These are phyloP conservation scores for Uropsilus gracilis DNA, from an alignment of 2,113 vertebrate species.

Conservation along the genomic window DNA sequence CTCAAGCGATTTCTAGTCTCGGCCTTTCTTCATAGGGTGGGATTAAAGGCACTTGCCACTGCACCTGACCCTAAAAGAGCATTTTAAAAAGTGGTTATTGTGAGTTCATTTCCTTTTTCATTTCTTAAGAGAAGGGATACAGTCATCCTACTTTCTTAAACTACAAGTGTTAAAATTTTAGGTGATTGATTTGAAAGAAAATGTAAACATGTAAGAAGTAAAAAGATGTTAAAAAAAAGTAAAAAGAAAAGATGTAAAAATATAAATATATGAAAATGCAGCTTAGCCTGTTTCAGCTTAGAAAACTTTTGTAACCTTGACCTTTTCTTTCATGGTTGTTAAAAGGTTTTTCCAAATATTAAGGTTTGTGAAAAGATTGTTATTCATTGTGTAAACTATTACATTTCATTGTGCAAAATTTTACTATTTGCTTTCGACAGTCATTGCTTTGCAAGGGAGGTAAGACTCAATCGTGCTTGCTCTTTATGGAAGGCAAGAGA, in stretches of 20 bases:
- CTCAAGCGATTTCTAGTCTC: too few relatives aligned
- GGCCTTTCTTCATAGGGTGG: too few relatives aligned
- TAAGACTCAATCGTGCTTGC: not conserved
- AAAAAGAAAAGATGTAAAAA: not conserved
- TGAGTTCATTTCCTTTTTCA: slow-evolving; percentile 1
- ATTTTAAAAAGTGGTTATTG: not conserved
- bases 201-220: not conserved
- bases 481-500: not conserved
- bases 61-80: too few relatives aligned
- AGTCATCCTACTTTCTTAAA: slow-evolving; percentile 21
- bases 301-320: not conserved
- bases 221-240: not conserved
- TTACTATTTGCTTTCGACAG: too few relatives aligned
- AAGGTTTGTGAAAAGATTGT: not conserved
- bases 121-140: not conserved
- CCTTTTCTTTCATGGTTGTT: slow-evolving; percentile 5
- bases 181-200: slow-evolving; percentile 34
- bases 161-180: slow-evolving; percentile 21
- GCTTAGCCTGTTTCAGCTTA: slow-evolving; percentile 5
- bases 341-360: slow-evolving; percentile 16
- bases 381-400: not conserved
- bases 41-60: too few relatives aligned
- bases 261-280: not conserved
- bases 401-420: too few relatives aligned
- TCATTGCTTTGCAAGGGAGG: not conserved